Evolutionary conservation across 2,888 invertebrate genomes (phyloP), one percentile per base, ranked within the genome.

Genomic region (Drosophila merina): DNA sequence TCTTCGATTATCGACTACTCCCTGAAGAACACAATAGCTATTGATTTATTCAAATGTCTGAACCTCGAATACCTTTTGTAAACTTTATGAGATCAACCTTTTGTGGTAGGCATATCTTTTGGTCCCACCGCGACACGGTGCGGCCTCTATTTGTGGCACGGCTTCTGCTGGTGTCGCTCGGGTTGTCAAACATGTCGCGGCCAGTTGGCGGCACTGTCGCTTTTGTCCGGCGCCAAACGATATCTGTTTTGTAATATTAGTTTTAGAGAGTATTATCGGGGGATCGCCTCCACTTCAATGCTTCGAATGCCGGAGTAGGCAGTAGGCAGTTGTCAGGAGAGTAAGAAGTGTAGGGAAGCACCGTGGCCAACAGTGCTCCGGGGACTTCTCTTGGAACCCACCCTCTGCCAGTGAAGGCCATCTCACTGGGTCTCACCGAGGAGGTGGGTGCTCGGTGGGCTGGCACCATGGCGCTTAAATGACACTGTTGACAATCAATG

Each of bases 101-200:
- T 42, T 42, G 40, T 20, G 12, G 40, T 42, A 20, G 20, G 20
- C 40, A 42, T 42, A 36, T 30, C 36, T 36, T 36, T 26, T 40
- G 45, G 28, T 12, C 44, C 45, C 69, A 70, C 72, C 62, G 69
- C 62, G 62, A 36, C 54, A 62, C 70, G 68, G 68, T 69, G 58
- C 58, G 70, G 58, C 70, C 62, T 70, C 72, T 51, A 54, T 50
- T 55, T 62, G 72, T 63, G 63, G 63, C 70, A 70, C 52, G 59
- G 48, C 48, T 70, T 70, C 67, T 54, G 55, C 51, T 72, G 72
- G 85, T 84, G 81, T 83, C 81, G 87, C 78, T 77, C 70, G 81
- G 78, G 80, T 85, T 89, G 89, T 89, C 90, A 89, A 84, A 89
- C 84, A 79, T 77, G 89, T 78, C 90, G 89, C 90, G 90, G 90